Evolutionary conservation across 2,113 vertebrate genomes (phyloP).

Genomic region (Gadus macrocephalus): DNA sequence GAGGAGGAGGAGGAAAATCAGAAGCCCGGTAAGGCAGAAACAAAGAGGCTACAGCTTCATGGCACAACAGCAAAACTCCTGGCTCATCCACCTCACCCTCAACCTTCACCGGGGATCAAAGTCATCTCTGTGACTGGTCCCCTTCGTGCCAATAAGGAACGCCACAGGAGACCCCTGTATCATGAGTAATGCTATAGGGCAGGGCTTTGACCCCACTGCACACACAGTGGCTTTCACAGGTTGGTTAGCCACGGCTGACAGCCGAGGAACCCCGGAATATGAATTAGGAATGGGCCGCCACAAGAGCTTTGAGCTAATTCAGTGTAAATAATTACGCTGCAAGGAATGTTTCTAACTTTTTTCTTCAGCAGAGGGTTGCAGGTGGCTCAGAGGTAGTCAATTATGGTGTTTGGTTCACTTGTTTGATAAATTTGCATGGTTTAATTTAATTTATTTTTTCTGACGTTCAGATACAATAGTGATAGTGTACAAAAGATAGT

Average conservation of each 20-base stretch:
- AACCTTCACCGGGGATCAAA: constrained; percentile 52
- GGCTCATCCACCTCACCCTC: constrained; percentile 41
- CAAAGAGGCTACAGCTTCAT: constrained; percentile 36
- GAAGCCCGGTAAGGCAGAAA: constrained; percentile 53
- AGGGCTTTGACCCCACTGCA: constrained; percentile 35
- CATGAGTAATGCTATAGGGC: constrained; percentile 38
- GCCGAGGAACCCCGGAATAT: constrained; percentile 34
- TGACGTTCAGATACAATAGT: constrained; percentile 23
- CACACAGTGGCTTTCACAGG: constrained; percentile 37
- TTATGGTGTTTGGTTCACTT: constrained; percentile 27
- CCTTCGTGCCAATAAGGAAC: constrained; percentile 27
- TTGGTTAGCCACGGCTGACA: constrained; percentile 52
- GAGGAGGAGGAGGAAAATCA: constrained; percentile 17
- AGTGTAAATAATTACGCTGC: constrained; percentile 15
- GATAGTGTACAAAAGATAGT: no score
- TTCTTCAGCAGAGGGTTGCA: constrained; percentile 16
- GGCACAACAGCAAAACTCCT: constrained; percentile 37
- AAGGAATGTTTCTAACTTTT: constrained; percentile 16
- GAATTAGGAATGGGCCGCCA: constrained; percentile 40
- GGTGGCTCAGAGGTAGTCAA: constrained; percentile 11
- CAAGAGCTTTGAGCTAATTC: constrained; percentile 7
- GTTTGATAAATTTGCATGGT: constrained; percentile 23
- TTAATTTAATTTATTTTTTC: constrained; percentile 37
- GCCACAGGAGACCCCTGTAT: constrained; percentile 49
- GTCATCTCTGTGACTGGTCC: constrained; percentile 27